Percentiles rank a stretch among this genome's conserved stretches.
phyloP scores from a whole-genome alignment of 2,888 invertebrate genomes.

The Eristalis tenax region DNA sequence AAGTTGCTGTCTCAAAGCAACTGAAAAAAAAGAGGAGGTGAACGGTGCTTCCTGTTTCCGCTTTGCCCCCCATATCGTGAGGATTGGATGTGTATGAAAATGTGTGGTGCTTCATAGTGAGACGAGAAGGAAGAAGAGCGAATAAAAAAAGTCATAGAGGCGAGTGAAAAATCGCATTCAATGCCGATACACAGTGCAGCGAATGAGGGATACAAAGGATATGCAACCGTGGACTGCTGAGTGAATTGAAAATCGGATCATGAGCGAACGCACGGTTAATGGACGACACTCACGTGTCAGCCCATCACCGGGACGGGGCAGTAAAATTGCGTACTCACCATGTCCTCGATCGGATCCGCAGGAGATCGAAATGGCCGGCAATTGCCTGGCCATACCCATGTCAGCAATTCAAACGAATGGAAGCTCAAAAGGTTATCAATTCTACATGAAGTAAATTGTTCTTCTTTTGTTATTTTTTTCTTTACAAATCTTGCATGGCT shows the following conservation, averaged over 20 bases:
- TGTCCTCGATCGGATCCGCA: conserved; percentile 80
- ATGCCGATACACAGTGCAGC: conserved; percentile 25
- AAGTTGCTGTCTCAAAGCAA: neutral
- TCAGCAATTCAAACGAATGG: conserved; percentile 80
- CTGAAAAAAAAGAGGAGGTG: conserved; percentile 21
- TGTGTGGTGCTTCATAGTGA: conserved; percentile 43
- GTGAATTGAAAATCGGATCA: conserved; percentile 67
- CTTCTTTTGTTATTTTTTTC: neutral
- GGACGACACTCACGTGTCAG: conserved; percentile 80
- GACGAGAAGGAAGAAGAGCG: neutral
- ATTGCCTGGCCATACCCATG: conserved; percentile 81
- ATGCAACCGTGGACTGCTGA: conserved; percentile 11
- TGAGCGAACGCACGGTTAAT: conserved; percentile 76
- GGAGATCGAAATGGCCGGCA: conserved; percentile 78
- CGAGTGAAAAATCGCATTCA: neutral
- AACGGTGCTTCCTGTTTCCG: conserved; percentile 54
- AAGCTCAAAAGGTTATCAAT: conserved; percentile 75
- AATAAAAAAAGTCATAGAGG: neutral
- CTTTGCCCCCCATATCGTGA: conserved; percentile 1
- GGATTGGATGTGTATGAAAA: conserved; percentile 16
- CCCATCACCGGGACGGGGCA: conserved; percentile 80
- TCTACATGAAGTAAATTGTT: neutral
- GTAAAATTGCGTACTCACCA: conserved; percentile 80
- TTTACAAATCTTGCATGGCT: conserved; percentile 23
- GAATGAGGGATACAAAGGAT: conserved; percentile 13